Base-by-base conservation (phyloP, 2,113 vertebrate species). In the Thomomys bottae region DNA sequence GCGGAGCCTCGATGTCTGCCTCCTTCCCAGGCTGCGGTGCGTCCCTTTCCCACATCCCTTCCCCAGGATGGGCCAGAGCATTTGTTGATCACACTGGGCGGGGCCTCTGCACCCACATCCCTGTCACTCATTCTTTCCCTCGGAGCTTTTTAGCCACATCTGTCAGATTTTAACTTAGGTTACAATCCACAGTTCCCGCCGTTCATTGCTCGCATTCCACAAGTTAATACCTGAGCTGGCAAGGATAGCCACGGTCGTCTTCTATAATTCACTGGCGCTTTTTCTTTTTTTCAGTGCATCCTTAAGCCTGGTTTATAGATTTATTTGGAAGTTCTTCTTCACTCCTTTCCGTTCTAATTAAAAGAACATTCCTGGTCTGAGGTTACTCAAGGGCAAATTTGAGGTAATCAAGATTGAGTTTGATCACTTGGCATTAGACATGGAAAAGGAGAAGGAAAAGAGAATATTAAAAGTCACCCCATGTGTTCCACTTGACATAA, bases 381-480 rank as follows among this genome's bases (percentile, higher is more conserved):
- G 64, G 38, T 79, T 68, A 84, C 76, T 45, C 20, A 40, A 63
- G 32, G 63, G 34, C 64, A 80, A 88, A 68, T 67, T 79, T 83
- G 86, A 71, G 23, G 88, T 88, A 80, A 75, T 79, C 40, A 63
- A 75, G 76, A 20, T 15, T 20, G 66, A 82, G 36, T 76, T 93
- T 84, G 87, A 84, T 92, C 64, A 68, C 42, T 87, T 94, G 80
- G 59, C 73, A 79, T 89, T 87, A 75, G 77, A 85, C 49, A 63
- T 12, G 23, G 45, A 83, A 34, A 90, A 85, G 36, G 78, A 78
- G 68, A 78, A 90, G 88, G 63, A 86, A 72, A 54, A 49, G 45
- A 91, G 76, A 87, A 71, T 76, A 90, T 88, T 90, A 96, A 84
- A 93, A 89, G 68, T 89, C 70, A 82, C 11, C 89, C 63, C 28